phyloP scores from a whole-genome alignment of 1,140 invertebrate species.

The Hyles vespertilio region DNA sequence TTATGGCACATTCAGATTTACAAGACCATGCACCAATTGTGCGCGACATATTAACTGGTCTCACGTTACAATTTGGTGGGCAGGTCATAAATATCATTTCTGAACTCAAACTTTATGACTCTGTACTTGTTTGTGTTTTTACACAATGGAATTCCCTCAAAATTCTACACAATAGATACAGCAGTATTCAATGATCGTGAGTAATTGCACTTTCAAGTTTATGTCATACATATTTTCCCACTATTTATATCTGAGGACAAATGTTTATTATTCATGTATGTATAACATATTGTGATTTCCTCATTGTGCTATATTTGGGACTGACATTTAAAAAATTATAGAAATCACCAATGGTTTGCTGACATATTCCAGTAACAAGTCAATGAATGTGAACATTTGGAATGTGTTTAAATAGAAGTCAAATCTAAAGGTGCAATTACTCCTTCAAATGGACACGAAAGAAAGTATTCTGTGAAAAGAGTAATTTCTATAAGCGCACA shows the following conservation, averaged over 20 bases:
- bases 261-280: too few relatives aligned
- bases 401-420: slow-evolving; percentile 10
- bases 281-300: too few relatives aligned
- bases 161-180: slow-evolving; percentile 29
- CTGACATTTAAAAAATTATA: too few relatives aligned
- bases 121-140: too few relatives aligned
- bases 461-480: slow-evolving; percentile 10
- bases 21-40: too few relatives aligned
- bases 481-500: slow-evolving; percentile 28
- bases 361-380: neutral
- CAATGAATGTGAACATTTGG: neutral
- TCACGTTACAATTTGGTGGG: too few relatives aligned
- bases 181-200: slow-evolving; percentile 10
- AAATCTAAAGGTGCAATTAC: slow-evolving; percentile 41
- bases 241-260: too few relatives aligned
- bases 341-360: too few relatives aligned
- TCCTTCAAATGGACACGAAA: slow-evolving; percentile 27
- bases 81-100: too few relatives aligned
- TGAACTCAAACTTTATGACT: too few relatives aligned
- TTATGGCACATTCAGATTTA: slow-evolving; percentile 6
- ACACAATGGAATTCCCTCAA: slow-evolving; percentile 44
- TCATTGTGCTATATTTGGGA: too few relatives aligned
- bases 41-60: too few relatives aligned
- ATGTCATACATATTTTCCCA: neutral
- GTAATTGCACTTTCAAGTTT: slow-evolving; percentile 50